Evolutionary conservation across 2,888 invertebrate species (phyloP).

Genomic region (Podotricha telesiphe): DNA sequence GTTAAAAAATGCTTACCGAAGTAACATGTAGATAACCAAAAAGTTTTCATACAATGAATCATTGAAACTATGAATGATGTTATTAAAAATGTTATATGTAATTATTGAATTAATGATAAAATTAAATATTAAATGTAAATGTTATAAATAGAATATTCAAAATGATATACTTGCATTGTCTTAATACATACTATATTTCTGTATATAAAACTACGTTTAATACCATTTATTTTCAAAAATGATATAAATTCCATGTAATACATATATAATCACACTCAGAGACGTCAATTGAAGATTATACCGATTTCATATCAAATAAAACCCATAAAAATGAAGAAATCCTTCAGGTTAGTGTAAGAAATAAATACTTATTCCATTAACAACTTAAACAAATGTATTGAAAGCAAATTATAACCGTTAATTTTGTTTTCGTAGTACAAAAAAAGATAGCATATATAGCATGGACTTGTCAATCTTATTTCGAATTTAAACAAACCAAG

Average conservation of each 20-base stretch:
- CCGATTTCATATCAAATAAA: not conserved
- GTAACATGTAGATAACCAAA: too few species aligned
- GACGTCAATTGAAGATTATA: not conserved
- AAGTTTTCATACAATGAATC: too few species aligned
- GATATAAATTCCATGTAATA: not conserved
- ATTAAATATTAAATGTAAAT: not conserved
- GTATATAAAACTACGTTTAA: not conserved
- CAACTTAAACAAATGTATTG: not conserved
- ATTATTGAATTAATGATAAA: not conserved
- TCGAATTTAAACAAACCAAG: not conserved
- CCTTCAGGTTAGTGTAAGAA: not conserved
- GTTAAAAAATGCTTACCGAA: not conserved
- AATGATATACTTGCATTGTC: conserved; percentile 9
- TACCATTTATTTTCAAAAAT: not conserved
- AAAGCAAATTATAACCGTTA: not conserved
- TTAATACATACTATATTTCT: not conserved
- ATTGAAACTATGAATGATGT: too few species aligned
- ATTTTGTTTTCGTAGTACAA: not conserved
- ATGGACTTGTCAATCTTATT: not conserved
- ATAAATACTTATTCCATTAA: too few species aligned
- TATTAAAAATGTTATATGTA: not conserved
- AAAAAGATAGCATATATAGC: not conserved
- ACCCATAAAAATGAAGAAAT: not conserved
- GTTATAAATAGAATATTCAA: not conserved
- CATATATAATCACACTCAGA: not conserved